phyloP scores from a whole-genome alignment of 2,797 vertebrate genomes.

The Sciurus vulgaris region DNA sequence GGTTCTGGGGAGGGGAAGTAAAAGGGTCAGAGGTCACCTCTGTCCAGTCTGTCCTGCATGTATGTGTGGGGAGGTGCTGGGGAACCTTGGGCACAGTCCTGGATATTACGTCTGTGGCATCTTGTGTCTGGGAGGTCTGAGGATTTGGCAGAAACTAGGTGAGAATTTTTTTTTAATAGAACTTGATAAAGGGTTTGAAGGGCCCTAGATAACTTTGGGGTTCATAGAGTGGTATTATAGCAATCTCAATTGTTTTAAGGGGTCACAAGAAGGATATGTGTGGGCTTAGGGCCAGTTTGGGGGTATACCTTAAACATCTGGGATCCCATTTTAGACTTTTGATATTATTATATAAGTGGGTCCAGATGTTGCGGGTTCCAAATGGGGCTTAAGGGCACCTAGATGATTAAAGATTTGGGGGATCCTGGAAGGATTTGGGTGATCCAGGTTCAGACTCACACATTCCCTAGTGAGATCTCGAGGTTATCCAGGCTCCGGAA shows the following conservation, averaged over 20 bases:
- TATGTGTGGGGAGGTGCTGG: background rate
- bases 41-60: background rate
- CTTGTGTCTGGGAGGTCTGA: background rate
- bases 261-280: background rate
- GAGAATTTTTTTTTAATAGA: background rate
- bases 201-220: background rate
- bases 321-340: background rate
- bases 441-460: constrained; percentile 88
- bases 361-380: background rate
- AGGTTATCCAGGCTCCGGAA: constrained; percentile 95
- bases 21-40: constrained; percentile 17
- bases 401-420: background rate
- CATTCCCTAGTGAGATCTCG: constrained; percentile 90
- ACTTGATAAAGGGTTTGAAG: constrained; percentile 6
- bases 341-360: background rate
- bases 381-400: background rate
- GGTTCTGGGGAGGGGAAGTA: constrained; percentile 57
- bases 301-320: background rate
- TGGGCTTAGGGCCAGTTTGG: background rate
- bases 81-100: background rate
- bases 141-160: background rate
- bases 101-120: background rate
- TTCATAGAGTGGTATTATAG: background rate
- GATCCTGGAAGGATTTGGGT: background rate
- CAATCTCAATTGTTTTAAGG: background rate